phyloP scores from a whole-genome alignment of 2,797 vertebrate species.

The Coregonus sp. region DNA sequence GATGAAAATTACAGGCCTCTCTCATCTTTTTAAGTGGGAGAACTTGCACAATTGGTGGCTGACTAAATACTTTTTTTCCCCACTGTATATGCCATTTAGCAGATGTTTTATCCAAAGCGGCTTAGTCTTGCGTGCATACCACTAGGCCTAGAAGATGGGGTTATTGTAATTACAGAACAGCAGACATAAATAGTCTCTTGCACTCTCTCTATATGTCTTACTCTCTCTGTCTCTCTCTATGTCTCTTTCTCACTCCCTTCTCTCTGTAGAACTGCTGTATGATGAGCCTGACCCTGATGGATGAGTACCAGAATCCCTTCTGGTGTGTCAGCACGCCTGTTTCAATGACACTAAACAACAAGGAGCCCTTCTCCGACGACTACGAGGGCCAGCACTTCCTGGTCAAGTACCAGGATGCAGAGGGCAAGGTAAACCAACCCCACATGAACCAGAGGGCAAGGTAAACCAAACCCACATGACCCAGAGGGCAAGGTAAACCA shows the following conservation, averaged over 20 bases:
- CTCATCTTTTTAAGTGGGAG: too few relatives aligned
- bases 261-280: slow-evolving; percentile 82
- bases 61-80: too few relatives aligned
- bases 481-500: background rate
- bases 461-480: slow-evolving; percentile 48
- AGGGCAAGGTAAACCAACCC: slow-evolving; percentile 66
- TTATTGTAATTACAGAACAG: background rate
- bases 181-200: background rate
- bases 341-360: slow-evolving; percentile 49
- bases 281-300: slow-evolving; percentile 85
- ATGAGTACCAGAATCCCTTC: slow-evolving; percentile 80
- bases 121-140: too few relatives aligned
- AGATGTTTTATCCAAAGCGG: too few relatives aligned
- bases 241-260: background rate
- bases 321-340: slow-evolving; percentile 87
- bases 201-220: too few relatives aligned
- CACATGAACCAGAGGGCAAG: too few relatives aligned
- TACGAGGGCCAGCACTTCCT: slow-evolving; percentile 70
- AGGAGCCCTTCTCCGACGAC: slow-evolving; percentile 50
- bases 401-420: slow-evolving; percentile 72
- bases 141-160: background rate
- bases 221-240: background rate
- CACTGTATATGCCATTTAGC: too few relatives aligned
- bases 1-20: too few relatives aligned
- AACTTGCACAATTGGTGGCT: too few relatives aligned